phyloP scores from a whole-genome alignment of 2,888 invertebrate genomes.

The Drosophila algonquin region DNA sequence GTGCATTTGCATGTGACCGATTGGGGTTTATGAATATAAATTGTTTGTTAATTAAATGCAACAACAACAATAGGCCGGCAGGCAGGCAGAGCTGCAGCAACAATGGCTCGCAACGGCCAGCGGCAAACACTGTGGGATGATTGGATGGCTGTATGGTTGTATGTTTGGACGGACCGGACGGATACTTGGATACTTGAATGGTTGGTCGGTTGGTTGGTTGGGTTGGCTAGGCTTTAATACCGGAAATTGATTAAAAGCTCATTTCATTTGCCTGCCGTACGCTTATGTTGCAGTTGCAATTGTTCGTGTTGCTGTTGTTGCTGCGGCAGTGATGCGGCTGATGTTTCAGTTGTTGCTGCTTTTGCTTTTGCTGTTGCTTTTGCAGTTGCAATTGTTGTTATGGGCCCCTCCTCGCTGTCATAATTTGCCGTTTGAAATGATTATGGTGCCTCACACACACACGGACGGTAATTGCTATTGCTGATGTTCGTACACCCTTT shows the following conservation, averaged over 20 bases:
- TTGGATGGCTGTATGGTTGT: constrained; percentile 41
- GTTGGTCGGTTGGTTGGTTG: constrained; percentile 15
- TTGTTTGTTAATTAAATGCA: constrained; percentile 79
- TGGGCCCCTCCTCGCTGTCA: constrained; percentile 52
- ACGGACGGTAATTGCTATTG: constrained; percentile 33
- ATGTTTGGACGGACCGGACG: constrained; percentile 36
- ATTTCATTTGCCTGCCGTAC: constrained; percentile 64
- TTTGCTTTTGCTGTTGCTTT: neutral
- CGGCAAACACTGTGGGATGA: constrained; percentile 40
- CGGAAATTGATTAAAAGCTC: constrained; percentile 79
- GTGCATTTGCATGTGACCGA: constrained; percentile 72
- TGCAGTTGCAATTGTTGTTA: constrained; percentile 15
- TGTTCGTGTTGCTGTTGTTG: constrained; percentile 36
- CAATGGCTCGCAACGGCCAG: constrained; percentile 19
- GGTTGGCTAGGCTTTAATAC: constrained; percentile 65
- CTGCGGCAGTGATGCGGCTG: constrained; percentile 13
- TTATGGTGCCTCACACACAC: constrained; percentile 55
- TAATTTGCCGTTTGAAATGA: constrained; percentile 73
- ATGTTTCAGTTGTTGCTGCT: neutral
- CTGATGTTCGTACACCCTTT: constrained; percentile 6
- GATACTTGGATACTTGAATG: constrained; percentile 7
- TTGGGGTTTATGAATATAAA: constrained; percentile 80
- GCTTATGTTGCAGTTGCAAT: constrained; percentile 37
- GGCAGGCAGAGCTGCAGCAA: constrained; percentile 8
- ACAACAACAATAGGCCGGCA: constrained; percentile 43